phyloP scores from a whole-genome alignment of 2,113 vertebrate species.

The Antigone vipio region DNA sequence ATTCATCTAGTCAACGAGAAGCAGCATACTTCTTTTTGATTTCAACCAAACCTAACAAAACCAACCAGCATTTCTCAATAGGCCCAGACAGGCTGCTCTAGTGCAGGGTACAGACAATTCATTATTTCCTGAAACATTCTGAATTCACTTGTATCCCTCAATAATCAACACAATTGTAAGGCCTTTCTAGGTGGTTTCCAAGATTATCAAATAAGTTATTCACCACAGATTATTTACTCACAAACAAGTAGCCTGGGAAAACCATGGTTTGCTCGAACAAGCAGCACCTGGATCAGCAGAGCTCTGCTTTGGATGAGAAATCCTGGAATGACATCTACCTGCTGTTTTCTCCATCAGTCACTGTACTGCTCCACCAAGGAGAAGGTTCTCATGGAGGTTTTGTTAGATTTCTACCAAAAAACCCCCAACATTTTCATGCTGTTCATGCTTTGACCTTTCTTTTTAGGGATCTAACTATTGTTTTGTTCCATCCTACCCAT shows the following conservation, averaged over 20 bases:
- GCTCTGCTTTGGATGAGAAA: not conserved
- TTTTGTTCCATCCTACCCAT: not conserved
- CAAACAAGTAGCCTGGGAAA: not conserved
- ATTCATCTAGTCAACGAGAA: not conserved
- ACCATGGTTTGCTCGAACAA: not conserved
- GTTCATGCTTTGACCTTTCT: not conserved
- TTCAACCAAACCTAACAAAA: slow-evolving; percentile 1
- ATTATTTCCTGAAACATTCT: not conserved
- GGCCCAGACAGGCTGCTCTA: not conserved
- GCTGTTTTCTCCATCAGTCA: not conserved
- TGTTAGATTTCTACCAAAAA: not conserved
- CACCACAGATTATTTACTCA: not conserved
- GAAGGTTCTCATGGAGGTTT: not conserved
- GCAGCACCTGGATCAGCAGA: not conserved
- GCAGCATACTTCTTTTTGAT: not conserved
- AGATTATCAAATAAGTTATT: not conserved
- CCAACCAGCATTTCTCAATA: not conserved
- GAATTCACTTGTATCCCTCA: not conserved
- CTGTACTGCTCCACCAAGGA: not conserved
- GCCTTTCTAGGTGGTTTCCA: not conserved
- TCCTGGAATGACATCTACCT: not conserved
- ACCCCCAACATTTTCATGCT: not conserved
- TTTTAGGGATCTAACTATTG: not conserved
- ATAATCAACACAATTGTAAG: not conserved
- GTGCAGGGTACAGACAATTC: not conserved